Conservation (phyloP, 1,140 invertebrate genomes). For the Drosophila bocqueti region DNA sequence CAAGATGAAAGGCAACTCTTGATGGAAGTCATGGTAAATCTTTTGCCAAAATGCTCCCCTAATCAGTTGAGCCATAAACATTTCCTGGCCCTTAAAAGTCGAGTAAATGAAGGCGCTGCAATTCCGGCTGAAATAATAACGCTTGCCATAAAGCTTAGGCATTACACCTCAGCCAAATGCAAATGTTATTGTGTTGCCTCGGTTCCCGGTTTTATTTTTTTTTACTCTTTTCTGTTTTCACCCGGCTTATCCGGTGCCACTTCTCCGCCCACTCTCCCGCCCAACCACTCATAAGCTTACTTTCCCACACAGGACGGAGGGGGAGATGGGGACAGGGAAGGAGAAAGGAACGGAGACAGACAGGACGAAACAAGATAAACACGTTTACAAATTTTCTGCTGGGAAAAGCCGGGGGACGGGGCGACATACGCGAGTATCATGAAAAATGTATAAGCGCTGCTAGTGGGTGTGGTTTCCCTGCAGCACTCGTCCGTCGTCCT, state of each 20-base stretch:
- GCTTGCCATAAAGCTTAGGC: slow-evolving; percentile 51
- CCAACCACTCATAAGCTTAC: too few species aligned
- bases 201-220: background rate
- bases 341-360: too few species aligned
- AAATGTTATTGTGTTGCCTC: slow-evolving; percentile 28
- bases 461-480: slow-evolving; percentile 37
- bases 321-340: too few species aligned
- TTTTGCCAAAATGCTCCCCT: background rate
- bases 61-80: slow-evolving; percentile 42
- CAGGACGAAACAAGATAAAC: too few species aligned
- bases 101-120: slow-evolving; percentile 27
- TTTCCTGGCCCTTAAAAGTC: slow-evolving; percentile 11
- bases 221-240: too few species aligned
- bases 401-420: background rate
- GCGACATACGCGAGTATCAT: slow-evolving; percentile 50
- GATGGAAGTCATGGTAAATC: background rate
- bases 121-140: slow-evolving; percentile 6
- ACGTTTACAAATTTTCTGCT: too few species aligned
- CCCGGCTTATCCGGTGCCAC: too few species aligned
- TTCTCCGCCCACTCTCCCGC: too few species aligned
- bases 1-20: too few species aligned
- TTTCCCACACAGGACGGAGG: too few species aligned
- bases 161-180: slow-evolving; percentile 47
- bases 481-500: background rate
- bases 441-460: slow-evolving; percentile 65